Evolutionary conservation across 2,888 invertebrate species (phyloP), one percentile per base, ranked within the genome.

Genomic region (Leptinotarsa rubiginosa): DNA sequence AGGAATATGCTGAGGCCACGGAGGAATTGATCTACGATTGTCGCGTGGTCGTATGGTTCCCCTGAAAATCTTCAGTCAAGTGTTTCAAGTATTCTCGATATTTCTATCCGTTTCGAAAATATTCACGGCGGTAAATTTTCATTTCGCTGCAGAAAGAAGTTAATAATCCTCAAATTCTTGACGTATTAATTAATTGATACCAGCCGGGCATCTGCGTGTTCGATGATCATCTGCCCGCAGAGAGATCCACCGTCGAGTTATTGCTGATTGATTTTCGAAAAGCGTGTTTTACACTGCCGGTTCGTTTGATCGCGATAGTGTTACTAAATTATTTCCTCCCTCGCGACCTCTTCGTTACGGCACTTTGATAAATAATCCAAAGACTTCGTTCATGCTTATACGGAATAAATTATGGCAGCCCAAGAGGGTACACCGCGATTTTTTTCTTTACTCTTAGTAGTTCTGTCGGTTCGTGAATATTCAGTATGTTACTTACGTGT

Each of bases 261-360:
- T 86, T 84, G 84, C 85, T 86, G 87, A 87, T 87, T 86, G 86
- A 87, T 86, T 86, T 85, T 85, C 83, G 80, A 77, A 82, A 83
- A 74, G 83, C 81, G 81, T 85, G 86, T 86, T 86, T 86, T 86
- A 86, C 86, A 86, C 83, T 80, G 84, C 81, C 86, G 86, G 86
- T 83, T 78, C 83, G 84, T 87, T 87, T 87, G 86, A 85, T 84
- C 84, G 78, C 82, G 81, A 78, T 82, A 83, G 78, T 82, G 84
- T 83, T 87, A 86, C 85, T 87, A 87, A 87, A 87, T 87, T 87
- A 87, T 86, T 84, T 84, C 84, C 85, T 85, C 86, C 86, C 84
- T 84, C 85, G 85, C 47, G 20, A 83, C 80, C 82, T 82, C 82
- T 84, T 83, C 84, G 83, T 83, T 82, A 80, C 78, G 79, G 83